A percentile compares a stretch with the other conserved stretches of the same genome.
These are phyloP conservation scores for Perizoma affinitatum DNA, from an alignment of 2,888 invertebrate genomes.

Conservation along the genomic window DNA sequence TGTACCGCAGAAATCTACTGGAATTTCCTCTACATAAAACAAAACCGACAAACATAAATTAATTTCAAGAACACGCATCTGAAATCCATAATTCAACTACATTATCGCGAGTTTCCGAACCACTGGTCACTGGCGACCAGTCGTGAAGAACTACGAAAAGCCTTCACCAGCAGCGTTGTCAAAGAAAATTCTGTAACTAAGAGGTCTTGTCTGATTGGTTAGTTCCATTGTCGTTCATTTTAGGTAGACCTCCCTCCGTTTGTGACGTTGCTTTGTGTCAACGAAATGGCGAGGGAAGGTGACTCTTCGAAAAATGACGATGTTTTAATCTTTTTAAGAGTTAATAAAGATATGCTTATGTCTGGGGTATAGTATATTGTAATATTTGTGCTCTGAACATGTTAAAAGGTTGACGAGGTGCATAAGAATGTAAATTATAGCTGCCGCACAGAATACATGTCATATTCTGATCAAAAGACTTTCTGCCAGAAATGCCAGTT, in stretches of 20 bases:
- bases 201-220: slow-evolving; percentile 46
- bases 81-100: slow-evolving; percentile 66
- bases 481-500: too few relatives aligned
- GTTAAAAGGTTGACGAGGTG: too few relatives aligned
- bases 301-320: slow-evolving; percentile 11
- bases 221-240: slow-evolving; percentile 45
- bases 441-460: too few relatives aligned
- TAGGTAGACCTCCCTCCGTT: slow-evolving; percentile 45
- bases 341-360: too few relatives aligned
- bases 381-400: too few relatives aligned
- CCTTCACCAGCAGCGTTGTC: slow-evolving; percentile 26
- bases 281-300: slow-evolving; percentile 26
- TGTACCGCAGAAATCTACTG: slow-evolving; percentile 15
- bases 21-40: slow-evolving; percentile 27
- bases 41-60: slow-evolving; percentile 45
- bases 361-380: too few relatives aligned
- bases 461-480: too few relatives aligned
- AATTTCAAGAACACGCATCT: slow-evolving; percentile 47
- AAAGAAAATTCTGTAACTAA: slow-evolving; percentile 35
- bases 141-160: slow-evolving; percentile 45
- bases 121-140: slow-evolving; percentile 58
- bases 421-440: too few relatives aligned
- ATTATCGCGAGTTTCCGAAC: slow-evolving; percentile 73
- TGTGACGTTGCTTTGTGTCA: slow-evolving; percentile 34
- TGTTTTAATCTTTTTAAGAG: background rate